Evolutionary conservation across 2,113 vertebrate genomes (phyloP).

Genomic region (Sceloporus tristichus): DNA sequence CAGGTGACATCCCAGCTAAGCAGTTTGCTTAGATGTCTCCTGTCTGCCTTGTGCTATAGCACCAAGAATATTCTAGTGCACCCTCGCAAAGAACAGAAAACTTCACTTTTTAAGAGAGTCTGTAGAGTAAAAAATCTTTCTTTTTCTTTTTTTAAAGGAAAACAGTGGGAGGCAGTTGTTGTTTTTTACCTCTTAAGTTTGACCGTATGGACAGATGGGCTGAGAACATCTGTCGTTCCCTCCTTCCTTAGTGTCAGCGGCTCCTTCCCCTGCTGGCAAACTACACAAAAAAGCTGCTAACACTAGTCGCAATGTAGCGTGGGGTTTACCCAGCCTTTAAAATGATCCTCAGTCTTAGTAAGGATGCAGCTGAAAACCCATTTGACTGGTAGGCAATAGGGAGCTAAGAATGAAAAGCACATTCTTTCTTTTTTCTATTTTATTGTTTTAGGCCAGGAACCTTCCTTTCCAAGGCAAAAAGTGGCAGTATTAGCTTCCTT

Average conservation of each 20-base stretch:
- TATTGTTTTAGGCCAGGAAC: background rate
- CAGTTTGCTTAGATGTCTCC: conserved; percentile 37
- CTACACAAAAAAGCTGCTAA: background rate
- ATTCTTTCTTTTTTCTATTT: background rate
- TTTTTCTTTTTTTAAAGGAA: conserved; percentile 6
- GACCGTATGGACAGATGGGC: background rate
- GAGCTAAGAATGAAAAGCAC: background rate
- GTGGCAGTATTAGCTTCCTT: too few species aligned
- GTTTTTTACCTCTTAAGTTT: conserved; percentile 35
- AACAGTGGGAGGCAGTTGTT: conserved; percentile 63
- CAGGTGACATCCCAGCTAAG: conserved; percentile 49
- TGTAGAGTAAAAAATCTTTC: conserved; percentile 39
- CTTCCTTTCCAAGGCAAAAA: background rate
- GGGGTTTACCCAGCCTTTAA: background rate
- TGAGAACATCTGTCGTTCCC: too few species aligned
- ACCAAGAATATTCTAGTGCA: conserved; percentile 33
- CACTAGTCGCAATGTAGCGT: background rate
- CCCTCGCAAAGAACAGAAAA: conserved; percentile 50
- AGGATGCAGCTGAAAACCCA: background rate
- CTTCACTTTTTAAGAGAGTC: conserved; percentile 61
- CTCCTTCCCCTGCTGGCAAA: background rate
- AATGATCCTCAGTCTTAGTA: background rate
- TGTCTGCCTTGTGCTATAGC: conserved; percentile 53
- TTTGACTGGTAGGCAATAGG: too few species aligned
- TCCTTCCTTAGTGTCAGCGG: too few species aligned